These are phyloP conservation scores for Myocastor coypus DNA, from an alignment of 2,113 vertebrate genomes.

Conservation along the genomic window DNA sequence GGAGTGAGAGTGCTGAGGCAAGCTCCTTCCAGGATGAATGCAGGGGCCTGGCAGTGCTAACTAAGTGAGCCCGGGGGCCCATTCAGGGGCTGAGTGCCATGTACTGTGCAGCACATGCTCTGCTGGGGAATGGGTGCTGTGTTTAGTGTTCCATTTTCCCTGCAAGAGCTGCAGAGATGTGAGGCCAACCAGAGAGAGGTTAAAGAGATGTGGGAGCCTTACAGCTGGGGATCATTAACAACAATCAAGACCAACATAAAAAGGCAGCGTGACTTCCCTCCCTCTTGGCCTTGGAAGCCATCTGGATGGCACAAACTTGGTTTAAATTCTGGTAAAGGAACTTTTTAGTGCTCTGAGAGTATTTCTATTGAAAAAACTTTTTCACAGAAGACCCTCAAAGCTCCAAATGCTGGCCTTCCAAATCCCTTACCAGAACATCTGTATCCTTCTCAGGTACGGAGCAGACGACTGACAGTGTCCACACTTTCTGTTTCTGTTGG, in stretches of 20 bases:
- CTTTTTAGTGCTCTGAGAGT: conserved; percentile 69
- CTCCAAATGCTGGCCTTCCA: conserved; percentile 1
- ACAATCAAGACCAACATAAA: conserved; percentile 84
- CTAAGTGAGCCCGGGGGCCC: conserved; percentile 43
- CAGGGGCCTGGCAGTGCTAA: background rate
- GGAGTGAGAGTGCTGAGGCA: conserved; percentile 1
- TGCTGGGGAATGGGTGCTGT: conserved; percentile 72
- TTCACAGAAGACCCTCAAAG: conserved; percentile 28
- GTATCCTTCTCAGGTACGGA: background rate
- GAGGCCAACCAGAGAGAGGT: conserved; percentile 84
- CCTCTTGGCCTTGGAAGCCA: conserved; percentile 82
- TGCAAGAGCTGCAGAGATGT: conserved; percentile 77
- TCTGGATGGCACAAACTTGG: conserved; percentile 81
- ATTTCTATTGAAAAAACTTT: conserved; percentile 43
- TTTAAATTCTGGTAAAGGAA: conserved; percentile 73
- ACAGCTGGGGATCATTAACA: conserved; percentile 84
- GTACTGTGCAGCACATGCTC: background rate
- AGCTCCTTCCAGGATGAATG: conserved; percentile 34
- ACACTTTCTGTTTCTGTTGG: background rate
- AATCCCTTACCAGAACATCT: background rate
- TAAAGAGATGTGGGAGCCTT: conserved; percentile 79
- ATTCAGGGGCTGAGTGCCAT: conserved; percentile 55
- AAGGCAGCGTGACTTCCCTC: conserved; percentile 80
- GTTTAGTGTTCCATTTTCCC: conserved; percentile 77
- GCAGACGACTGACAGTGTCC: background rate